These are phyloP conservation scores for Rallus limicola DNA, from an alignment of 2,113 vertebrate genomes.

Conservation along the genomic window DNA sequence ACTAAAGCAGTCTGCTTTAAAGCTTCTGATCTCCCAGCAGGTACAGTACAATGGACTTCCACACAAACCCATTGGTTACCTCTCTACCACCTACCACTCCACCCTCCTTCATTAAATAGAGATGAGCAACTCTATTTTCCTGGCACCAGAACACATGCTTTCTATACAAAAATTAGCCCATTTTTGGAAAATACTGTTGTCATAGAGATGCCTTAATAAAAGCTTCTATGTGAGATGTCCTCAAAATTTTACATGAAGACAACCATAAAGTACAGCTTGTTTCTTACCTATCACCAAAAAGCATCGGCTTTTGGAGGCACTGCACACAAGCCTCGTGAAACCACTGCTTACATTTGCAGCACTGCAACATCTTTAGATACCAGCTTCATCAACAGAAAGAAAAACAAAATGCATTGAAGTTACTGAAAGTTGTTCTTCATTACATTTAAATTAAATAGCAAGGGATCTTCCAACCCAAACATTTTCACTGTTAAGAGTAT, in stretches of 20 bases:
- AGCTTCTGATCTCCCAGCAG: not conserved
- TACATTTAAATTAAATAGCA: not conserved
- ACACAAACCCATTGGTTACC: not conserved
- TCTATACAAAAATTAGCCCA: not conserved
- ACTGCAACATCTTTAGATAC: conserved; percentile 99
- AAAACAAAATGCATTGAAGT: conserved; percentile 6
- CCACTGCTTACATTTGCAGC: conserved; percentile 96
- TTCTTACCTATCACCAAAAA: conserved; percentile 91
- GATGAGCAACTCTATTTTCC: not conserved
- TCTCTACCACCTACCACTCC: not conserved
- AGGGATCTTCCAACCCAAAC: not conserved
- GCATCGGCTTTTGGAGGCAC: conserved; percentile 95
- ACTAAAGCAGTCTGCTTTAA: not conserved
- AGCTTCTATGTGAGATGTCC: not conserved
- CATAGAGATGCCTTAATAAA: not conserved
- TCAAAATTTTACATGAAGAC: not conserved
- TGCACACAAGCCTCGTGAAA: conserved; percentile 97
- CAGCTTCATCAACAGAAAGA: conserved; percentile 79
- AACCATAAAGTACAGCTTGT: not conserved
- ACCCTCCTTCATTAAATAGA: not conserved
- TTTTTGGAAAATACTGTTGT: not conserved
- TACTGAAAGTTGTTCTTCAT: not conserved
- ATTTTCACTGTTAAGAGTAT: not conserved
- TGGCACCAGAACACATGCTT: not conserved
- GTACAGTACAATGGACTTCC: not conserved